phyloP scores from a whole-genome alignment of 2,888 invertebrate genomes.

The Dorcus hopei region DNA sequence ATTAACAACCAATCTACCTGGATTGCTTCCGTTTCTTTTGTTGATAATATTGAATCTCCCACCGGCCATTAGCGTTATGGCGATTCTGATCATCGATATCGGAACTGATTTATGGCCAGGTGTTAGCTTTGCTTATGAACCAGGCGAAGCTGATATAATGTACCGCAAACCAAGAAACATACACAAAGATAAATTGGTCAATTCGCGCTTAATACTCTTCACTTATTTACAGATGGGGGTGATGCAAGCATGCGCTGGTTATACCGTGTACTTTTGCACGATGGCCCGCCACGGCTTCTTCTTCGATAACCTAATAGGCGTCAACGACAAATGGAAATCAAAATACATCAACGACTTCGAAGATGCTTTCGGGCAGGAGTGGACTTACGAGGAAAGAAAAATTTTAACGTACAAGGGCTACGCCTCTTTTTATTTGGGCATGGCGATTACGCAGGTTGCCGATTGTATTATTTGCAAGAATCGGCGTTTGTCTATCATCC shows the following conservation, averaged over 20 bases:
- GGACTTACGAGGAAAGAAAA: conserved; percentile 69
- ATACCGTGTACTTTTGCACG: conserved; percentile 75
- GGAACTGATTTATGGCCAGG: conserved; percentile 78
- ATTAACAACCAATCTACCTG: conserved; percentile 75
- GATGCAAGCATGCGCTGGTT: conserved; percentile 78
- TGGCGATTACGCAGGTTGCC: conserved; percentile 75
- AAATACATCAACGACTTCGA: conserved; percentile 56
- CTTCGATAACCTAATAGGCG: conserved; percentile 55
- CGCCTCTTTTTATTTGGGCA: conserved; percentile 75
- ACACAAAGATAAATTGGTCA: conserved; percentile 55
- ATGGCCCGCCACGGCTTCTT: conserved; percentile 78
- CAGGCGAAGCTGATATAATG: conserved; percentile 75
- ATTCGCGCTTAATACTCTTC: conserved; percentile 65
- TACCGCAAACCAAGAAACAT: conserved; percentile 56
- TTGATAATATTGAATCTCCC: conserved; percentile 58
- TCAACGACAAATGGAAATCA: conserved; percentile 65
- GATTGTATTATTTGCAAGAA: conserved; percentile 79
- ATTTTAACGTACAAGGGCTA: conserved; percentile 70
- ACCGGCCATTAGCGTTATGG: conserved; percentile 62
- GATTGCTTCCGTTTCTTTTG: conserved; percentile 75
- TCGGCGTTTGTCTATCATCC: conserved; percentile 66
- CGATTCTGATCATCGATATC: conserved; percentile 65
- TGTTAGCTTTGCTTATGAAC: conserved; percentile 75
- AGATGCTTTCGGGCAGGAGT: conserved; percentile 75
- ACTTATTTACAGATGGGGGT: conserved; percentile 84